phyloP scores from a whole-genome alignment of 2,888 invertebrate genomes.

The Amblyteles armatorius region DNA sequence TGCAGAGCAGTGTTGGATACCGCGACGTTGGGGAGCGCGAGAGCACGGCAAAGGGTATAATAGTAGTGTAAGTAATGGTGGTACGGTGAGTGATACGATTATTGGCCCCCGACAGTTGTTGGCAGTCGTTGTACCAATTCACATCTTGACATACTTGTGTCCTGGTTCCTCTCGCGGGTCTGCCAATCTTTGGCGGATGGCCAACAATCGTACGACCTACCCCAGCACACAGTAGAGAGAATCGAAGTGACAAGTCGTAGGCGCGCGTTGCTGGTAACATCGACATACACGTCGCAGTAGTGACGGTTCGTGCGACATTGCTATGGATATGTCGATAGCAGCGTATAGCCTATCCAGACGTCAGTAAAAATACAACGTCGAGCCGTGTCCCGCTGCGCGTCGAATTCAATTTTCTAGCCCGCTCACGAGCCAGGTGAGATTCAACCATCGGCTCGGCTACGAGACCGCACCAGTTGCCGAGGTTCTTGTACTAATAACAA shows the following conservation, averaged over 20 bases:
- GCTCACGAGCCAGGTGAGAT: no score
- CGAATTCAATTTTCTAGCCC: conserved; percentile 25
- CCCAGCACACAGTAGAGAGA: neutral
- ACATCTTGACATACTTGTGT: neutral
- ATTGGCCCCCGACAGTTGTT: neutral
- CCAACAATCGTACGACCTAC: neutral
- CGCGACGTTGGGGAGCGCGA: conserved; percentile 44
- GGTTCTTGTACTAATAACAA: conserved; percentile 18
- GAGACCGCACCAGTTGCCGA: conserved; percentile 17
- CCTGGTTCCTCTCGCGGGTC: neutral
- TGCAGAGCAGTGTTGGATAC: conserved; percentile 72
- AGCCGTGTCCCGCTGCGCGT: conserved; percentile 41
- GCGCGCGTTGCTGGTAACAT: conserved; percentile 62
- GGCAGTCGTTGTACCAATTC: neutral
- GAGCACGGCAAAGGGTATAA: conserved; percentile 48
- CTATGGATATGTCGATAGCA: conserved; percentile 81
- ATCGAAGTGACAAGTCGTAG: conserved; percentile 47
- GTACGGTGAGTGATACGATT: neutral
- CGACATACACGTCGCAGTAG: conserved; percentile 19
- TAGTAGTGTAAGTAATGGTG: conserved; percentile 28
- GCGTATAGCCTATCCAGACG: conserved; percentile 60
- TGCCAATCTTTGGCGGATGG: neutral
- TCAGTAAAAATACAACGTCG: conserved; percentile 50
- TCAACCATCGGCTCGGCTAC: neutral
- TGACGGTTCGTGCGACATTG: conserved; percentile 70